Evolutionary conservation across 2,797 vertebrate genomes (phyloP).

Genomic region (Sebastes minor): DNA sequence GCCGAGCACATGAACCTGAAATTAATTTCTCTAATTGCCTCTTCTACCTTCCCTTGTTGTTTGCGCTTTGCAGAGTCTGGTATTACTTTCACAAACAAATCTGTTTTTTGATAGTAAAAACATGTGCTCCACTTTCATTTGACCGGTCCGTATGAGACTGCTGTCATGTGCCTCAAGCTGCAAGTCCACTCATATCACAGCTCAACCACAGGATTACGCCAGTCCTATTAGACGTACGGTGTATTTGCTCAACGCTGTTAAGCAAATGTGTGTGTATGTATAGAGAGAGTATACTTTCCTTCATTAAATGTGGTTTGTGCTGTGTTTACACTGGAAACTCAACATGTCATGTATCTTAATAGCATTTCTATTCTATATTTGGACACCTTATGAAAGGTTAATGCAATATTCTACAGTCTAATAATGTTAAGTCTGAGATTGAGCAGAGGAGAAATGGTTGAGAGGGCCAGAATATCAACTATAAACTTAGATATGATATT

Average conservation of each 20-base stretch:
- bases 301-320: background rate
- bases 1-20: slow-evolving; percentile 11
- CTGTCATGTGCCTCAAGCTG: background rate
- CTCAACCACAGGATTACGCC: background rate
- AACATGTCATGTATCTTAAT: background rate
- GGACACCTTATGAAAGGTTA: background rate
- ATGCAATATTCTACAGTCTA: background rate
- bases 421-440: background rate
- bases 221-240: background rate
- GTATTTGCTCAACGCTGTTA: background rate
- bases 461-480: background rate
- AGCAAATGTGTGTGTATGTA: background rate
- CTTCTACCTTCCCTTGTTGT: background rate
- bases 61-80: background rate
- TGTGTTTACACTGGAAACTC: background rate
- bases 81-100: background rate
- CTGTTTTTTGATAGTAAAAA: slow-evolving; percentile 6
- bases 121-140: slow-evolving; percentile 5
- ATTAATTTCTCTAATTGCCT: slow-evolving; percentile 14
- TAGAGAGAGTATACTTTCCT: background rate
- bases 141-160: background rate
- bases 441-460: background rate
- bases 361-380: background rate
- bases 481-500: background rate
- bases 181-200: background rate